Percentiles rank a stretch among this genome's conserved stretches.
Conservation (phyloP, 1,140 invertebrate genomes). For the Drosophila funebris region DNA sequence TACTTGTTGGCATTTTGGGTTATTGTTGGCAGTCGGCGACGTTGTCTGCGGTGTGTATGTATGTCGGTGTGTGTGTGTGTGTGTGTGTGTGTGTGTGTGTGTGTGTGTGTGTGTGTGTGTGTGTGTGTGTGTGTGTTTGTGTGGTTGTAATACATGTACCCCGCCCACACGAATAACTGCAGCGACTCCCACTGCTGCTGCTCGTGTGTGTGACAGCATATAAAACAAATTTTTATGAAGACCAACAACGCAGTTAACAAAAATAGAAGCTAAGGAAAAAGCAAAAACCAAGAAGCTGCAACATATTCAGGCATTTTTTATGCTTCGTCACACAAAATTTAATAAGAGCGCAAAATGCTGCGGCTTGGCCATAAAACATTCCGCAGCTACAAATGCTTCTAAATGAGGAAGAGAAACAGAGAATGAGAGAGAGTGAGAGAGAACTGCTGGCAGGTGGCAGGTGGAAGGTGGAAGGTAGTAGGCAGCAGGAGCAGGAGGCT, state of each 20-base stretch:
- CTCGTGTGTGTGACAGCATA: slow-evolving; percentile 54
- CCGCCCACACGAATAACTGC: slow-evolving; percentile 39
- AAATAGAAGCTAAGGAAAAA: slow-evolving; percentile 15
- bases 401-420: slow-evolving; percentile 1
- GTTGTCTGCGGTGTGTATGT: slow-evolving; percentile 38
- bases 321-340: slow-evolving; percentile 55
- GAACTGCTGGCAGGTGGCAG: too few relatives aligned
- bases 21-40: slow-evolving; percentile 66
- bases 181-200: slow-evolving; percentile 1
- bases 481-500: slow-evolving; percentile 5
- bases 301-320: slow-evolving; percentile 58
- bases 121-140: slow-evolving; percentile 19
- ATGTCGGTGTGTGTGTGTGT: neutral
- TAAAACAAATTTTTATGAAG: slow-evolving; percentile 80
- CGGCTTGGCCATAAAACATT: slow-evolving; percentile 34
- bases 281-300: slow-evolving; percentile 41
- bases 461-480: too few relatives aligned
- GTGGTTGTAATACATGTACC: slow-evolving; percentile 11
- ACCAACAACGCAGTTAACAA: slow-evolving; percentile 31
- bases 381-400: neutral
- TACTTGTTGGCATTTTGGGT: slow-evolving; percentile 77
- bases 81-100: slow-evolving; percentile 16
- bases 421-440: too few relatives aligned
- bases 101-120: too few relatives aligned
- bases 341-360: slow-evolving; percentile 59